phyloP scores from a whole-genome alignment of 2,797 vertebrate species.

The Uromys caudimaculatus region DNA sequence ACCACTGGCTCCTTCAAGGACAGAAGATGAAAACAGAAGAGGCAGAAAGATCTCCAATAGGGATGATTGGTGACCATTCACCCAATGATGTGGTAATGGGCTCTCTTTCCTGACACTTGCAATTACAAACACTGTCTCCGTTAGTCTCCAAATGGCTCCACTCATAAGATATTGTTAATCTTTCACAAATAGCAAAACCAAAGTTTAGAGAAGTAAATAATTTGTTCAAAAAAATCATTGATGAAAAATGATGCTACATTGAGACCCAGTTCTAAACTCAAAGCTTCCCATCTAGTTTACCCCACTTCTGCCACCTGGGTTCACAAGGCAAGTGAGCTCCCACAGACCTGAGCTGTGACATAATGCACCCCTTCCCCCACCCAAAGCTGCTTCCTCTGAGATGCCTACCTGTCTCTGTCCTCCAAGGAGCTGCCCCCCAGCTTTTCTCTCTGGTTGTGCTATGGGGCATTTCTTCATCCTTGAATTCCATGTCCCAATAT shows the following conservation, averaged over 20 bases:
- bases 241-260: not conserved
- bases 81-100: accelerated
- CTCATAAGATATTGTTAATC: not conserved
- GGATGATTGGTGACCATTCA: not conserved
- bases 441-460: not conserved
- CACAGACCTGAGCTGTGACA: not conserved
- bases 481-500: not conserved
- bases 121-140: not conserved
- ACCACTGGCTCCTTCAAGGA: not conserved
- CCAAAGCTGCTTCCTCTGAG: not conserved
- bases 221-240: not conserved
- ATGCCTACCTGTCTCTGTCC: not conserved
- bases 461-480: not conserved
- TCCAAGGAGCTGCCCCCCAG: not conserved
- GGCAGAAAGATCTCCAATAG: not conserved
- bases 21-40: not conserved
- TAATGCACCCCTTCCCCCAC: not conserved
- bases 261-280: not conserved
- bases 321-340: not conserved
- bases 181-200: not conserved
- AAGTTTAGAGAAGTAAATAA: not conserved
- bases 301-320: not conserved
- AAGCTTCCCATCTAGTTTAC: not conserved
- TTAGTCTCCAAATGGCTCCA: not conserved
- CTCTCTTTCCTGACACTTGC: not conserved